A percentile compares a stretch with the other conserved stretches of the same genome.
Evolutionary conservation across 2,113 vertebrate genomes (phyloP).

Genomic region (Lophochroa leadbeateri): DNA sequence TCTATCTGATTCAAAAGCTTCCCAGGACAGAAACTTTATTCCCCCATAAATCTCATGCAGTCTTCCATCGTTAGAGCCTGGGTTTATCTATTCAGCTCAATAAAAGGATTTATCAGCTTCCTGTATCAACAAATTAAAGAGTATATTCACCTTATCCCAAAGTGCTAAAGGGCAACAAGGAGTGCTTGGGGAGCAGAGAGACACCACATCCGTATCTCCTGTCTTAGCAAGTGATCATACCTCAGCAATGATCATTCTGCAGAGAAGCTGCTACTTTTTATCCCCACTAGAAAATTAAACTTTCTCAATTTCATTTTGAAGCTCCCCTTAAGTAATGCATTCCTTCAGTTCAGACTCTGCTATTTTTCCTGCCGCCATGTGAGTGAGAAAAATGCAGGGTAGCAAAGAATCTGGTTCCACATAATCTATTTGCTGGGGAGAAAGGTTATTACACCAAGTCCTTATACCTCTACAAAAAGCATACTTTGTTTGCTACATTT

Average conservation of each 20-base stretch:
- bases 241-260: not conserved
- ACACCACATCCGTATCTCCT: accelerated
- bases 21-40: not conserved
- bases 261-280: not conserved
- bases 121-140: not conserved
- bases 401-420: not conserved
- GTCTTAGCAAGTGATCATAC: not conserved
- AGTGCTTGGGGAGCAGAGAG: not conserved
- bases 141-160: not conserved
- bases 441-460: not conserved
- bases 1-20: not conserved
- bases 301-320: not conserved
- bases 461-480: not conserved
- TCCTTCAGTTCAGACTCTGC: not conserved
- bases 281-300: not conserved
- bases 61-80: not conserved
- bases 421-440: not conserved
- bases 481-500: not conserved
- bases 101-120: not conserved
- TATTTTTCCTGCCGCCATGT: not conserved
- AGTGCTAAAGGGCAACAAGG: not conserved
- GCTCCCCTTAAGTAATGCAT: not conserved
- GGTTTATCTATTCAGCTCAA: not conserved
- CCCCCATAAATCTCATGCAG: not conserved
- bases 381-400: not conserved